Base-by-base conservation (phyloP, 2,113 vertebrate species). In the Phyllostomus discolor region DNA sequence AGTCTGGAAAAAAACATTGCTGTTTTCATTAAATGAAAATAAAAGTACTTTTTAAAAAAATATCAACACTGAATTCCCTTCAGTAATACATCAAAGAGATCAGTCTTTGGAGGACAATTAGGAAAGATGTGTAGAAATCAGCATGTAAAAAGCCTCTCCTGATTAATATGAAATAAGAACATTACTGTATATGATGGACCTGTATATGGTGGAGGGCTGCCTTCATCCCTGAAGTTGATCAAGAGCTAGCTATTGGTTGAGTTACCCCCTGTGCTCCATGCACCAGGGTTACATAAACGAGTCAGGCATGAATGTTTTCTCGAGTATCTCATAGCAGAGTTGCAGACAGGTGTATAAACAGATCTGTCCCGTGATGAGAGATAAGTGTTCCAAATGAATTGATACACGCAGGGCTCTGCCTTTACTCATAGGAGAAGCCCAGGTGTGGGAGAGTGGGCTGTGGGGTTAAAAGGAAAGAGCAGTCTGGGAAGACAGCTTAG, bases 21-120 rank as follows among this genome's bases (percentile, higher is more conserved):
- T 59, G 10, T 67, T 64, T 92, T 82, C 28, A 31, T 41, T 81
- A 48, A 89, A 79, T 88, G 43, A 93, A 85, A 86, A 90, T 67
- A 28, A 22, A 7, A 52, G 16, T 57, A 17, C 16, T 57, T 72
- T 35, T 52, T 7, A 20, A 64, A 75, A 75, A 89, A 88, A 31
- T 9, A 41, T 20, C 28, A 59, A 80, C n/a, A 73, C 50, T 3
- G 2, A 43, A 7, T 80, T 52, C 76, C 43, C n/a, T 90, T 90
- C 31, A 73, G 31, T 48, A 67, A 50, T 8, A 9, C 20, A 43
- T 41, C 3, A 38, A 83, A 7, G 2, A n/a, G 17, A 12, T 54
- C 59, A 46, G 33, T 54, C 64, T 84, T 80, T 64, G 35, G 79
- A 83, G 52, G 91, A 91, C 54, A 94, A 70, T 33, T 73, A 33